Percentiles rank a stretch among this genome's conserved stretches.
phyloP scores from a whole-genome alignment of 2,113 vertebrate species.

The Sturnira hondurensis region DNA sequence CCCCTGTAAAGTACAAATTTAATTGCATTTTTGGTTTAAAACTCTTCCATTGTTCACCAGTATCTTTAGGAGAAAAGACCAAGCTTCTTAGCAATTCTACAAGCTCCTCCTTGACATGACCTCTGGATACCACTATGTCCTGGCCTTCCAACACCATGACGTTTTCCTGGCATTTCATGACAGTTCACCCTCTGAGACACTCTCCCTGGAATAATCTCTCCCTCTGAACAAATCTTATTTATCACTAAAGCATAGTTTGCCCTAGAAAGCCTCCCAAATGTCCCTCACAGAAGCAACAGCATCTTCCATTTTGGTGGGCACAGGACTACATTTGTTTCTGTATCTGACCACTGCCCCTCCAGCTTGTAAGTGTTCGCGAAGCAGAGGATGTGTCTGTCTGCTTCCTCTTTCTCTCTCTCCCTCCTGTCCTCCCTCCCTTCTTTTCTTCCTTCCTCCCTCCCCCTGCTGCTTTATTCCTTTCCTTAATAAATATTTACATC shows the following conservation, averaged over 20 bases:
- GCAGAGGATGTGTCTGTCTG: neutral
- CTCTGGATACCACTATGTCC: neutral
- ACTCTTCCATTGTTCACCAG: neutral
- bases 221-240: neutral
- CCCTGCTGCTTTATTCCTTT: neutral
- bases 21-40: neutral
- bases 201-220: neutral
- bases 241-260: neutral
- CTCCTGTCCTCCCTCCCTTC: neutral
- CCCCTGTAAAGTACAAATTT: neutral
- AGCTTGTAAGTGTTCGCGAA: neutral
- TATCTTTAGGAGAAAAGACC: neutral
- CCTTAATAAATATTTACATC: neutral
- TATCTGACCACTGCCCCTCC: neutral
- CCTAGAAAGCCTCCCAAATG: neutral
- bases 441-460: neutral
- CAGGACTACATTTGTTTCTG: neutral
- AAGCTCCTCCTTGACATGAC: neutral
- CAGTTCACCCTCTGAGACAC: neutral
- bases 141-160: neutral
- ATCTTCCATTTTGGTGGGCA: neutral
- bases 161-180: neutral
- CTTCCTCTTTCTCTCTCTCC: neutral
- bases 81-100: neutral
- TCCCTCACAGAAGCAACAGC: neutral